Base-by-base conservation (phyloP, 1,140 invertebrate genomes). In the Zaprionus tsacasi region DNA sequence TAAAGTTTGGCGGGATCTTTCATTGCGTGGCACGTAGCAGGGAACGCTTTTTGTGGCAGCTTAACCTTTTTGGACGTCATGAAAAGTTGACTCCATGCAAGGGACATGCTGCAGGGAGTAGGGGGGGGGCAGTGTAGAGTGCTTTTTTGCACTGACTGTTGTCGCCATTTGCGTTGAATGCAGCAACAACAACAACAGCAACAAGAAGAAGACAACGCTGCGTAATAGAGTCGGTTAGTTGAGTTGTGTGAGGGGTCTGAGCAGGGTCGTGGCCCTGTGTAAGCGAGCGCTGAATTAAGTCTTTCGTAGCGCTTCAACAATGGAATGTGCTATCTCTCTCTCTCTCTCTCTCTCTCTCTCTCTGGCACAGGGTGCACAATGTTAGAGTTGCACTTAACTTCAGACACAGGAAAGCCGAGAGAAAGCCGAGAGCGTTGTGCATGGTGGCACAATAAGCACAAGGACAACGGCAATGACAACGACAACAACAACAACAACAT, bases 371-470 rank as follows among this genome's bases (percentile, higher is more conserved):
- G 81, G 54, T 85, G 81, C 81, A 78, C 85, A 85, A 89, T 86
- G 85, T 89, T 89, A 81, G 86, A 89, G 85, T 89, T 90, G 83
- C 83, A 89, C 85, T 89, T 89, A 89, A 89, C 86, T 89, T 89
- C 81, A 89, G 85, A 85, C 81, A 85, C 85, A 88, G 83, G 77
- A 80, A 89, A 78, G 70, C 77, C 64, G 69, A 76, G 74, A 76
- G 75, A 54, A 35, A 36, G 64, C 48, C 33, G 25, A 57, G 52
- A 55, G 69, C 66, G 58, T 73, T 74, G 50, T 67, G 74, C 70
- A 58, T 64, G 36, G 67, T 70, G 72, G 38, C 81, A 82, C 81
- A 82, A 83, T 82, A 79, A 82, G 81, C 81, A 67, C 81, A 86
- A 86, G 82, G 75, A 85, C 81, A 85, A 75, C 70, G 54, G 61